Base-by-base conservation (phyloP, 2,797 vertebrate genomes). In the Adrianichthys oophorus region DNA sequence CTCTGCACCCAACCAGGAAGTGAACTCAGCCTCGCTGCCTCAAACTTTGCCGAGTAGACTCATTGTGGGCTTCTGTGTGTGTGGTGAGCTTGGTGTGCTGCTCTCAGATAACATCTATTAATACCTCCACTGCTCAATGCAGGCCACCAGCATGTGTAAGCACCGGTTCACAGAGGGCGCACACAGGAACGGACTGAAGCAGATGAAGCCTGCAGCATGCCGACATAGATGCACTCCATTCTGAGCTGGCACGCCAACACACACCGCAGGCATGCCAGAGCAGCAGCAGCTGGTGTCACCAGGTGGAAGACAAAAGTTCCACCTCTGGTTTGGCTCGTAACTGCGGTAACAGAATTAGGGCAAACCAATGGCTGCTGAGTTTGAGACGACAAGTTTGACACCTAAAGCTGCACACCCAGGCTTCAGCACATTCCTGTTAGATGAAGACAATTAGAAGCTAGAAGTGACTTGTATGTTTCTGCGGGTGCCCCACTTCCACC, bases 241-340 rank as follows among this genome's bases (percentile, higher is more conserved):
- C 18, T n/a, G 18, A 48, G 69, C 3, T 53, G 41, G 40, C 59
- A 48, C 44, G 29, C 44, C 53, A 23, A 45, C 51, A 59, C 44
- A 55, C 50, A 68, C 61, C 48, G 7, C 23, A 52, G 46, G 44
- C 64, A 72, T 79, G 70, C 74, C 78, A 72, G 32, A 60, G 60
- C 72, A 72, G 70, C 65, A 84, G 75, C 84, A 87, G 80, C 84
- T 84, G 81, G 62, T 79, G 47, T 4, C 4, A 62, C 82, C 85
- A 87, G 76, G 84, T 82, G 79, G 76, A 63, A 59, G 78, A 76
- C 82, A 77, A 77, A 83, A 77, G 74, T 73, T 73, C 72, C 62
- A 45, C 83, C 83, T 80, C 75, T 76, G 80, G 56, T 72, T 84
- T 79, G 84, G 81, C 77, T 51, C 5, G 66, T 77, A 51, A 74